phyloP scores from a whole-genome alignment of 2,797 vertebrate species.

The Psittacula derbiana region DNA sequence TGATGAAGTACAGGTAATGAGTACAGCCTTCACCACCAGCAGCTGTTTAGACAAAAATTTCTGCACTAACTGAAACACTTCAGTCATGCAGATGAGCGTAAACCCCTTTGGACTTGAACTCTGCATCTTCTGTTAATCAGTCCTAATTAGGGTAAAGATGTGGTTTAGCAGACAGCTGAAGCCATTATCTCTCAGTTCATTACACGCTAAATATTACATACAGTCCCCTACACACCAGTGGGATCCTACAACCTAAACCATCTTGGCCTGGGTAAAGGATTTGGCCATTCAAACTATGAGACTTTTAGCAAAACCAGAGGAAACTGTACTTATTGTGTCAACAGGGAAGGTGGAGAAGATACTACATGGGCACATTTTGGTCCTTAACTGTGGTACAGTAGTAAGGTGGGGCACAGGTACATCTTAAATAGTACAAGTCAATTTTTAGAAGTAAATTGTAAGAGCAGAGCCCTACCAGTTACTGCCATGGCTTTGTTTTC shows the following conservation, averaged over 20 bases:
- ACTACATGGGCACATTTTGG: rapidly evolving
- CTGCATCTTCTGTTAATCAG: not conserved
- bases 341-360: not conserved
- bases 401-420: not conserved
- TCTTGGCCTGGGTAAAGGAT: too few species aligned
- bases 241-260: not conserved
- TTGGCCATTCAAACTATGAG: not conserved
- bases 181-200: not conserved
- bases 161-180: not conserved
- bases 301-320: not conserved
- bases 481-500: not conserved
- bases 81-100: not conserved
- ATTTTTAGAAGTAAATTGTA: not conserved
- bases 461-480: not conserved
- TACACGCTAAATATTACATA: not conserved
- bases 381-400: not conserved
- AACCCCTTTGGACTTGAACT: not conserved
- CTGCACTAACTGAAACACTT: not conserved
- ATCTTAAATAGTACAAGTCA: not conserved
- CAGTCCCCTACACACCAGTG: not conserved
- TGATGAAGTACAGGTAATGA: not conserved
- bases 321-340: not conserved
- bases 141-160: not conserved
- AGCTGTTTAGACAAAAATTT: not conserved
- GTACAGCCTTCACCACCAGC: not conserved